Conservation (phyloP, 2,888 invertebrate genomes). For the Lysandra bellargus region DNA sequence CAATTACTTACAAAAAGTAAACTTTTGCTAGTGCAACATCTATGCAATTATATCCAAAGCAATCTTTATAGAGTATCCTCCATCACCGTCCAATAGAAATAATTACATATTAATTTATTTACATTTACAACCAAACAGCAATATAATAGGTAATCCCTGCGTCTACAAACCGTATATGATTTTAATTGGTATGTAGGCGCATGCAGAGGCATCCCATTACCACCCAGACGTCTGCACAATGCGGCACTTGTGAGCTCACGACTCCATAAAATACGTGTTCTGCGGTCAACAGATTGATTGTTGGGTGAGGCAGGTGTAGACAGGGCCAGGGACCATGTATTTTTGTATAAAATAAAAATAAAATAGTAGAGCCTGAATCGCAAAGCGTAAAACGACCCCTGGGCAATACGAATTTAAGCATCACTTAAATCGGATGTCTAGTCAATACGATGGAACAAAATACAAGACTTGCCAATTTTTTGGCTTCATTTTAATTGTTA, state of each 20-base stretch:
- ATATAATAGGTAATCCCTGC: not conserved
- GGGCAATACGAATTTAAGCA: too few species aligned
- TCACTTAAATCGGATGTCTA: too few species aligned
- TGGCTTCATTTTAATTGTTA: too few species aligned
- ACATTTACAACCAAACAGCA: not conserved
- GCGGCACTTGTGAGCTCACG: slow-evolving; percentile 59
- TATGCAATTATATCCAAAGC: too few species aligned
- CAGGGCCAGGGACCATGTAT: slow-evolving; percentile 23
- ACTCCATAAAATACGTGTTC: slow-evolving; percentile 65
- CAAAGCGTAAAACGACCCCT: too few species aligned
- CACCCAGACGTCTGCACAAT: slow-evolving; percentile 49
- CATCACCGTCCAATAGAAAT: not conserved
- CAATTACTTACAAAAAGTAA: too few species aligned
- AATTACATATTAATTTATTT: not conserved
- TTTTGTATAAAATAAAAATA: too few species aligned
- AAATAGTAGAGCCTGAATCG: too few species aligned
- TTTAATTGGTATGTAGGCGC: slow-evolving; percentile 27
- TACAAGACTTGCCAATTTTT: too few species aligned
- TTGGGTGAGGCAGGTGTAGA: slow-evolving; percentile 47
- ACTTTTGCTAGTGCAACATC: too few species aligned
- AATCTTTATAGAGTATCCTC: too few species aligned
- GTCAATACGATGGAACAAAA: too few species aligned
- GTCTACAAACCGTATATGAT: slow-evolving; percentile 9
- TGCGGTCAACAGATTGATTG: slow-evolving; percentile 62
- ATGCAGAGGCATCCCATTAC: slow-evolving; percentile 36